Conservation (phyloP, 2,797 vertebrate genomes). For the Sphenodon punctatus region DNA sequence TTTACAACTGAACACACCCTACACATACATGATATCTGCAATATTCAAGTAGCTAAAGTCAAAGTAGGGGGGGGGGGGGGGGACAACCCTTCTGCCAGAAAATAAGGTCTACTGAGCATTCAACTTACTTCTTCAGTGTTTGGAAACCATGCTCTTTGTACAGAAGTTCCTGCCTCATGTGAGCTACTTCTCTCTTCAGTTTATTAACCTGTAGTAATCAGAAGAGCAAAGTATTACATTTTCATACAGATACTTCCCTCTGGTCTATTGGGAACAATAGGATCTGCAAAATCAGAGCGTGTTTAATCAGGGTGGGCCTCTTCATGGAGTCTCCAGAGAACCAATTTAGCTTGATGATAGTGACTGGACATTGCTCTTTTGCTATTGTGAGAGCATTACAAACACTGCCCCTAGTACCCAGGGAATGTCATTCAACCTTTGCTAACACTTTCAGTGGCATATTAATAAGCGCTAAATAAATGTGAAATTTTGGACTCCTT, state of each 20-base stretch:
- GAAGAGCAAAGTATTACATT: constrained; percentile 1
- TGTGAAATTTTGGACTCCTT: not conserved
- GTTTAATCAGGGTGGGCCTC: not conserved
- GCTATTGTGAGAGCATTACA: not conserved
- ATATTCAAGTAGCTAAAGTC: constrained; percentile 15
- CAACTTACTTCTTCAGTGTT: constrained; percentile 92
- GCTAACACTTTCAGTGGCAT: not conserved
- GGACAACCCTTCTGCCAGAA: not conserved
- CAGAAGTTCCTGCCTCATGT: constrained; percentile 93
- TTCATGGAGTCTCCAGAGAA: not conserved
- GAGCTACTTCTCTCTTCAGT: constrained; percentile 94
- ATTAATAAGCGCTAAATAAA: not conserved
- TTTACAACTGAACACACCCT: not conserved
- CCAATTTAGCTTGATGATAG: not conserved
- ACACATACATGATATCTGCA: not conserved
- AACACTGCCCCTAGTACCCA: not conserved
- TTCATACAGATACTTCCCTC: not conserved
- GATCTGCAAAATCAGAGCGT: not conserved
- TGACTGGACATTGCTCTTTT: not conserved
- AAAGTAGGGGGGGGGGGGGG: not conserved
- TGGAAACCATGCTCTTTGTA: constrained; percentile 95
- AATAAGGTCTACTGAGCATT: constrained; percentile 17
- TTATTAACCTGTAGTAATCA: constrained; percentile 86
- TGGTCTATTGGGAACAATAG: not conserved
- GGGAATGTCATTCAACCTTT: not conserved